Evolutionary conservation across 2,797 vertebrate species (phyloP), one percentile per base, ranked within the genome.

Genomic region (Acomys russatus): DNA sequence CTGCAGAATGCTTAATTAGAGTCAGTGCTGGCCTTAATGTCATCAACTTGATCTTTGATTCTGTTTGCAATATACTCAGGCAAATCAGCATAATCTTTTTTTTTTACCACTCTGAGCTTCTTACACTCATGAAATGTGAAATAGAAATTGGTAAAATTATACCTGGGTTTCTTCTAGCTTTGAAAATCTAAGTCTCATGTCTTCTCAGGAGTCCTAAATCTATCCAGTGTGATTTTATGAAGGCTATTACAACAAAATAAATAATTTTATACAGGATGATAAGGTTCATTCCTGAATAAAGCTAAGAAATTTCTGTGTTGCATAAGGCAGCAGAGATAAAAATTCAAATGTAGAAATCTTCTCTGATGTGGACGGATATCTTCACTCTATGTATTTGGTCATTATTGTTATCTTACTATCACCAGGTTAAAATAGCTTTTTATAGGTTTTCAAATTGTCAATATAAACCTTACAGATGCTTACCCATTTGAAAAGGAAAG

Each of bases 321-420:
- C 15, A 59, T 83, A 66, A 71, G 89, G n/a, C 2, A 87, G 0
- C 23, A n/a, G 20, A 89, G 44, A 83, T 38, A 86, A 64, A 82
- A 49, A 63, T 80, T 87, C 64, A 9, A 96, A 91, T 22, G 87
- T 79, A 96, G 89, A 92, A 12, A 17, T 91, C 61, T 89, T 94
- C 51, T 35, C 1, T 71, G 63, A 59, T 44, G 61, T n/a, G 4
- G 94, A 97, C 73, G 33, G 83, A 28, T 2, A 94, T 96, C 97
- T 96, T 92, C 80, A 54, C 2, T 20, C 95, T 90, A 86, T 22
- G 56, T 92, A 94, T 94, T 90, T 91, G 38, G 10, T 91, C 88
- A 94, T 61, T 93, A 74, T 82, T 92, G 84, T 86, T 83, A 92
- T 82, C 56, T 96, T 88, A 94, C 44, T 14, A 96, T 71, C 17